Evolutionary conservation across 2,797 vertebrate species (phyloP).

Genomic region (Dendrocincla tyrannina): DNA sequence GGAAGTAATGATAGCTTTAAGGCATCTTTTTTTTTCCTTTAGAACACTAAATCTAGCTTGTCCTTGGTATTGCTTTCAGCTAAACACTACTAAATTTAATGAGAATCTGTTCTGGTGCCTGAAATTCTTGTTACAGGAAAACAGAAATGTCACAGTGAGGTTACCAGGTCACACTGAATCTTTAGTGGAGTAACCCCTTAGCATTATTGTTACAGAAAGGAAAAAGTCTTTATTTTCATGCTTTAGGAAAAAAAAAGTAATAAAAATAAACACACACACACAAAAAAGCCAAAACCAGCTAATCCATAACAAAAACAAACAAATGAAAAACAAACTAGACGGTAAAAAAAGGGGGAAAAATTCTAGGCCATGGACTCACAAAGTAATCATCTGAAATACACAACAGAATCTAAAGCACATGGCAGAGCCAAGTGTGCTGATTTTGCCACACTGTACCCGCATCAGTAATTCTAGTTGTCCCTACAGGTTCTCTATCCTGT

Average conservation of each 20-base stretch:
- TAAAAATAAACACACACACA: too few species aligned
- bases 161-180: background rate
- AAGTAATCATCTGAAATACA: background rate
- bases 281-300: background rate
- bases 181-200: background rate
- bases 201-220: background rate
- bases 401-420: background rate
- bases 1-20: background rate
- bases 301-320: background rate
- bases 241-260: background rate
- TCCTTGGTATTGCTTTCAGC: background rate
- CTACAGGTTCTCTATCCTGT: background rate
- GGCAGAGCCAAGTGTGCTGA: background rate
- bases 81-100: background rate
- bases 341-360: background rate
- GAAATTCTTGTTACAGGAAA: background rate
- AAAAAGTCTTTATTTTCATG: background rate
- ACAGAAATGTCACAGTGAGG: background rate
- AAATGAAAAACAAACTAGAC: background rate
- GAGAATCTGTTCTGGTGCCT: background rate
- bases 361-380: background rate
- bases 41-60: background rate
- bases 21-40: background rate
- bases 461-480: background rate
- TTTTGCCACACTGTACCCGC: background rate